Evolutionary conservation across 2,113 vertebrate species (phyloP).

Genomic region (Myotis yumanensis): DNA sequence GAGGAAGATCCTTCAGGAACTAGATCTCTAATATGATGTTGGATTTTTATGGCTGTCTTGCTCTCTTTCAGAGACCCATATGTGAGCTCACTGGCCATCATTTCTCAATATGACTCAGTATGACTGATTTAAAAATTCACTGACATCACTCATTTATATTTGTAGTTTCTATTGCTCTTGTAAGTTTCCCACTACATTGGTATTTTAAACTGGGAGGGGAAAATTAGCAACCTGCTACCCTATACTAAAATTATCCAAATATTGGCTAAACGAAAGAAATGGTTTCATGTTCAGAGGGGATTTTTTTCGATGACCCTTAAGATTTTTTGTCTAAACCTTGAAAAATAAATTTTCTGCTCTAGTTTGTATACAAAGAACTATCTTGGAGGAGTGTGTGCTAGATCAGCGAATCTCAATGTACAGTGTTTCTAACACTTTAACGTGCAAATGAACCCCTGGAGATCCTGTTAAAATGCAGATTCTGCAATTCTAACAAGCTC

Average conservation of each 20-base stretch:
- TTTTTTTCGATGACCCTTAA: not conserved
- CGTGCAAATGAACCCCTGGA: not conserved
- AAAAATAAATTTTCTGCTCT: not conserved
- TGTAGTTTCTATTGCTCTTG: not conserved
- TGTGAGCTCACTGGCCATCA: not conserved
- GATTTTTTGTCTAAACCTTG: not conserved
- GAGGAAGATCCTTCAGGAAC: not conserved
- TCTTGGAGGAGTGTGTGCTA: not conserved
- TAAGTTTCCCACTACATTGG: not conserved
- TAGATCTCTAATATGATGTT: not conserved
- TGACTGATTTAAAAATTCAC: not conserved
- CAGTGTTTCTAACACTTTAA: not conserved
- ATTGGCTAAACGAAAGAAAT: not conserved
- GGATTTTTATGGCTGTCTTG: not conserved
- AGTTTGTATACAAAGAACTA: not conserved
- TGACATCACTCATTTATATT: not conserved
- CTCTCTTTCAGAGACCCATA: not conserved
- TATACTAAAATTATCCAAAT: conserved; percentile 21
- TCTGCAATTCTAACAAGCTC: not conserved
- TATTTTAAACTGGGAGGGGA: not conserved
- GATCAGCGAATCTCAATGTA: not conserved
- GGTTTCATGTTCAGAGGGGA: not conserved
- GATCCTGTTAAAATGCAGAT: not conserved
- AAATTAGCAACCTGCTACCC: not conserved
- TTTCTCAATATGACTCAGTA: not conserved